Percentiles rank a stretch among this genome's conserved stretches.
phyloP scores from a whole-genome alignment of 2,888 invertebrate genomes.

The Hemicrepidius hirtus region DNA sequence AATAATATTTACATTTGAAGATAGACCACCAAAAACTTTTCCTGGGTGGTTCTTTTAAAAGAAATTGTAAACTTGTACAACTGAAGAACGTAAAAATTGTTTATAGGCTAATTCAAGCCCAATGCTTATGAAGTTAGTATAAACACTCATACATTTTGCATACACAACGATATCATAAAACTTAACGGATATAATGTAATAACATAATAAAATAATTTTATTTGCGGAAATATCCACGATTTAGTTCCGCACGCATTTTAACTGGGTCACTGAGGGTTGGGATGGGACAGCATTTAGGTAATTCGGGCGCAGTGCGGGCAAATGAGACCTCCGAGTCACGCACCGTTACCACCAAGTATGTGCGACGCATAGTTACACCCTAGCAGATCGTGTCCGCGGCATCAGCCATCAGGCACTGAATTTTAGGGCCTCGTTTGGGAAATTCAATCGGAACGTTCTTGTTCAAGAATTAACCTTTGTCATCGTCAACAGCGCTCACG shows the following conservation, averaged over 20 bases:
- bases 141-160: conserved; percentile 1
- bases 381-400: conserved; percentile 47
- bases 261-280: conserved; percentile 47
- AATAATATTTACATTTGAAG: no score
- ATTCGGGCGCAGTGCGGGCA: conserved; percentile 46
- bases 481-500: conserved; percentile 39
- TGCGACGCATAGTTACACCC: conserved; percentile 55
- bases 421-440: conserved; percentile 32
- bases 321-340: conserved; percentile 55
- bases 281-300: conserved; percentile 45
- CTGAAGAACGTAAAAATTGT: not conserved
- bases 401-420: conserved; percentile 32
- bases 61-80: not conserved
- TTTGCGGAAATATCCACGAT: conserved; percentile 35
- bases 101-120: conserved; percentile 9
- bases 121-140: conserved; percentile 12
- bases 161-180: conserved; percentile 18
- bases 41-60: not conserved
- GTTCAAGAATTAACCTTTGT: conserved; percentile 37
- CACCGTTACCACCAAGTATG: conserved; percentile 56
- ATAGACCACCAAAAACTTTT: no score
- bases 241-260: conserved; percentile 35
- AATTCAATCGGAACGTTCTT: conserved; percentile 37
- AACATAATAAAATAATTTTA: conserved; percentile 39
- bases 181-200: conserved; percentile 24